These are phyloP conservation scores for Gymnothorax reevesii DNA, from an alignment of 2,797 vertebrate species.

Conservation along the genomic window DNA sequence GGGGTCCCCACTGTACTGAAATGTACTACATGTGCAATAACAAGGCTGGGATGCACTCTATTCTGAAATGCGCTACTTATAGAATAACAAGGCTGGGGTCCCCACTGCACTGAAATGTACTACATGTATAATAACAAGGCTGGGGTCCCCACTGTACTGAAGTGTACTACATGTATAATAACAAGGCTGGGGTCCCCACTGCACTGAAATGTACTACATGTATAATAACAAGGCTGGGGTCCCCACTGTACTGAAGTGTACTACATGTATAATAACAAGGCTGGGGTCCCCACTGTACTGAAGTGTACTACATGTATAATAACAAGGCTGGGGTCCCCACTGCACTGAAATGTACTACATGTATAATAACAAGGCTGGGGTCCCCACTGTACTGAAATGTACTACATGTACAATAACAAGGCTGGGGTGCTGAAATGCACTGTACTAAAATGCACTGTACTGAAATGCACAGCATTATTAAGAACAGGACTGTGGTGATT, in stretches of 20 bases:
- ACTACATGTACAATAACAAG: background rate
- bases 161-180: background rate
- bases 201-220: too few species aligned
- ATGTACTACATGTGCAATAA: too few species aligned
- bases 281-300: background rate
- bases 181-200: too few species aligned
- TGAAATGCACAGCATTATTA: background rate
- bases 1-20: too few species aligned
- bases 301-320: background rate
- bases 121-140: background rate
- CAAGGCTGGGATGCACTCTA: background rate
- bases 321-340: background rate
- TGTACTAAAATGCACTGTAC: background rate
- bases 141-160: background rate
- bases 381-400: background rate
- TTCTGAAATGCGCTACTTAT: background rate
- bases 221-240: too few species aligned
- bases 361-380: background rate
- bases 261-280: too few species aligned
- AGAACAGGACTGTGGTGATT: conserved; percentile 47
- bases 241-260: too few species aligned
- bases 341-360: background rate
- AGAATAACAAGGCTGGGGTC: background rate
- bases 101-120: background rate
- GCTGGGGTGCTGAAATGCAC: background rate